Evolutionary conservation across 2,888 invertebrate genomes (phyloP).

Genomic region (Elysia crispata): DNA sequence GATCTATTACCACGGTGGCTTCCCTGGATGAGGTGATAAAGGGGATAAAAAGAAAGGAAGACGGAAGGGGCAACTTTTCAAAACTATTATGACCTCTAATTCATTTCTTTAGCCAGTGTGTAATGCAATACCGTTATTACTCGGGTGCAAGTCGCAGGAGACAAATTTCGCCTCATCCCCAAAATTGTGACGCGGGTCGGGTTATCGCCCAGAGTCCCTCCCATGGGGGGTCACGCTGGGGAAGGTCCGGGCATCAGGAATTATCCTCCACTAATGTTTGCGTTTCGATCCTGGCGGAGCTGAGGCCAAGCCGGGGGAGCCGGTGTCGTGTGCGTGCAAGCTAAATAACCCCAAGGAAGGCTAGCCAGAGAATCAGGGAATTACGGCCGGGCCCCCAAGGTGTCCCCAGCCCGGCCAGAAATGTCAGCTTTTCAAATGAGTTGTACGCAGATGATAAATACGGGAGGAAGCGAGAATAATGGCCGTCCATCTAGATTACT

Average conservation of each 20-base stretch:
- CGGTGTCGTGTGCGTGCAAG: conserved; percentile 46
- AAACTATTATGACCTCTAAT: conserved; percentile 49
- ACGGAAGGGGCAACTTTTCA: conserved; percentile 34
- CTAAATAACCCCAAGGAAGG: conserved; percentile 48
- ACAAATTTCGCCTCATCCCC: conserved; percentile 46
- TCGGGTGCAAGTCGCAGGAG: conserved; percentile 41
- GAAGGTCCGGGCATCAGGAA: conserved; percentile 35
- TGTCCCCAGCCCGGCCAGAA: conserved; percentile 45
- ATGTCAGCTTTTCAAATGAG: conserved; percentile 55
- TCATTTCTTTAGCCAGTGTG: conserved; percentile 47
- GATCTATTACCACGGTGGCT: background rate
- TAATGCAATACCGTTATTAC: conserved; percentile 49
- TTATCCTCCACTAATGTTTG: conserved; percentile 48
- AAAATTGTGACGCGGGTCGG: conserved; percentile 48
- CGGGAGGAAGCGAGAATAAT: conserved; percentile 48
- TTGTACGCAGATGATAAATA: conserved; percentile 56
- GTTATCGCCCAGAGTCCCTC: conserved; percentile 42
- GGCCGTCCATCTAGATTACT: conserved; percentile 41
- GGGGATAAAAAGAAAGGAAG: background rate
- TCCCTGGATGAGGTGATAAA: background rate
- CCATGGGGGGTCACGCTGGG: conserved; percentile 27
- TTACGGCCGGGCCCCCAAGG: conserved; percentile 47
- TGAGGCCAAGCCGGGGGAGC: too few species aligned
- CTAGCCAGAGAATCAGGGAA: conserved; percentile 49
- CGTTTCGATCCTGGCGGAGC: conserved; percentile 40